A percentile compares a stretch with the other conserved stretches of the same genome.
These are phyloP conservation scores for Neolamprologus hecqui DNA, from an alignment of 2,113 vertebrate genomes.

Conservation along the genomic window DNA sequence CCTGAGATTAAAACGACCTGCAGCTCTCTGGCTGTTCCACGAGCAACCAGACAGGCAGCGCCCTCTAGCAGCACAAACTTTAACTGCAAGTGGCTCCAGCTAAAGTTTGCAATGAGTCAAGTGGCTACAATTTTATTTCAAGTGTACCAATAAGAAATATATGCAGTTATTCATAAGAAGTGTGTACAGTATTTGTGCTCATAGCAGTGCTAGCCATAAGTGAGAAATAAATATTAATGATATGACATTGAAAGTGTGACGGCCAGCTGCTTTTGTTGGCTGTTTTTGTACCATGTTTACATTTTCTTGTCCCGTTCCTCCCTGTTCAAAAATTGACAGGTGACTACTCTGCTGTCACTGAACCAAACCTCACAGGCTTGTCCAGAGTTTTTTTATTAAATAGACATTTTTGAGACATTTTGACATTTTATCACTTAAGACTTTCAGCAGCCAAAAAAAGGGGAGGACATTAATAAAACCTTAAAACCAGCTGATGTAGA, in stretches of 20 bases:
- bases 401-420: not conserved
- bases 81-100: not conserved
- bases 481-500: not conserved
- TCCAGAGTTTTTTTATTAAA: not conserved
- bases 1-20: not conserved
- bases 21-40: not conserved
- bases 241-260: not conserved
- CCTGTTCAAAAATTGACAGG: not conserved
- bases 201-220: not conserved
- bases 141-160: not conserved
- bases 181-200: not conserved
- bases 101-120: not conserved
- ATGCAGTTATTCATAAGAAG: not conserved
- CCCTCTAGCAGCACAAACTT: not conserved
- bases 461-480: not conserved
- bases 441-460: not conserved
- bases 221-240: not conserved
- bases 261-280: not conserved
- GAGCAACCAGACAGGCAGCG: not conserved
- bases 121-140: not conserved
- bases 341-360: not conserved
- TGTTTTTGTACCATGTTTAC: not conserved
- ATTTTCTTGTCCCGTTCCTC: not conserved
- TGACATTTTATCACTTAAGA: not conserved
- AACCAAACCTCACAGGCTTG: not conserved